These are phyloP conservation scores for Rhagonycha fulva DNA, from an alignment of 2,888 invertebrate species.

Conservation along the genomic window DNA sequence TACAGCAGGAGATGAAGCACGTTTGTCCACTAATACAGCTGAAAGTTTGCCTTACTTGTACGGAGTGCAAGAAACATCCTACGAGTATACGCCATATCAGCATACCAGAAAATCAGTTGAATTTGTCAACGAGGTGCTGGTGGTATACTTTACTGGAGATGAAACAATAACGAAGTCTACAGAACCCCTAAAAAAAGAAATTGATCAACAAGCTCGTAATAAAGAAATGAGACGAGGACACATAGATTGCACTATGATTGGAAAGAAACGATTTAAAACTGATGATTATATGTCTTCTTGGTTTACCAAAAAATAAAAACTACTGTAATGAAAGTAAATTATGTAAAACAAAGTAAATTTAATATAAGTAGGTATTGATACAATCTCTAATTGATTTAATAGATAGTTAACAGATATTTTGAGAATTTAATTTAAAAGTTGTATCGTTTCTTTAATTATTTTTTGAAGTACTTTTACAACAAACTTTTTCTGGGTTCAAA, in stretches of 20 bases:
- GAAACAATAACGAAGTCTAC: slow-evolving; percentile 55
- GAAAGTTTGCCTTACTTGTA: background rate
- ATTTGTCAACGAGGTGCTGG: slow-evolving; percentile 61
- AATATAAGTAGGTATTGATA: background rate
- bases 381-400: no score
- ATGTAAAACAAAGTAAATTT: background rate
- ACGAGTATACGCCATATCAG: slow-evolving; percentile 44
- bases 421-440: no score
- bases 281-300: slow-evolving; percentile 38
- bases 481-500: no score
- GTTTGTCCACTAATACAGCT: slow-evolving; percentile 1
- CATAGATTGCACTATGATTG: slow-evolving; percentile 35
- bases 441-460: no score
- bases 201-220: slow-evolving; percentile 67
- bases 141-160: slow-evolving; percentile 67
- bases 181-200: slow-evolving; percentile 66
- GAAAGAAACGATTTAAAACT: slow-evolving; percentile 20
- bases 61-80: slow-evolving; percentile 10
- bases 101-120: slow-evolving; percentile 55
- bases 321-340: background rate
- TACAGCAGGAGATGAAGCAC: slow-evolving; percentile 37
- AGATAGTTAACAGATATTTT: no score
- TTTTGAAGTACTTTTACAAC: no score
- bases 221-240: slow-evolving; percentile 64
- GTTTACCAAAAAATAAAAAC: slow-evolving; percentile 34